Percentiles rank a stretch among this genome's conserved stretches.
Conservation (phyloP, 2,113 vertebrate genomes). For the Pluvialis apricaria region DNA sequence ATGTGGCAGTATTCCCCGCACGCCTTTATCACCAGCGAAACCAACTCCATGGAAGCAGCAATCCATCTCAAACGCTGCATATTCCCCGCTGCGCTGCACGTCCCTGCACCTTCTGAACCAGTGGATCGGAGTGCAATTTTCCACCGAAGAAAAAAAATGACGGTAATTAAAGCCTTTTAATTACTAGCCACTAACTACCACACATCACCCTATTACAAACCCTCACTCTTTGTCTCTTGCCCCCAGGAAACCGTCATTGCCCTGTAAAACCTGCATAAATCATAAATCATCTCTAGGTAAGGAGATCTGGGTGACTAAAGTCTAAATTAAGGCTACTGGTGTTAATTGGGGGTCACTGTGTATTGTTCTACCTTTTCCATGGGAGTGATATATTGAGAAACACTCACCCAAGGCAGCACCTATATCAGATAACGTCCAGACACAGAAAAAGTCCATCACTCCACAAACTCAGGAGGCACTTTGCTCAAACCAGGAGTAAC, state of each 20-base stretch:
- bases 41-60: background rate
- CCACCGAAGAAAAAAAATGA: background rate
- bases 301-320: background rate
- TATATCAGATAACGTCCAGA: background rate
- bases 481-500: background rate
- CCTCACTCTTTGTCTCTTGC: background rate
- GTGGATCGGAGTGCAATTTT: background rate
- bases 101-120: background rate
- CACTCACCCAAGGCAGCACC: background rate
- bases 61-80: background rate
- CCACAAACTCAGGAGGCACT: background rate
- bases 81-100: background rate
- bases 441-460: background rate
- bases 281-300: background rate
- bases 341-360: background rate
- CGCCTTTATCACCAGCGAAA: background rate
- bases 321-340: background rate
- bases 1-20: background rate
- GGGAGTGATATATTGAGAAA: background rate
- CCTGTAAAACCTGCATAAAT: background rate
- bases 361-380: background rate
- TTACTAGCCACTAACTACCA: background rate
- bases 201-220: background rate
- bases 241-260: background rate
- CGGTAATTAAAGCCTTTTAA: conserved; percentile 5